phyloP scores from a whole-genome alignment of 2,797 vertebrate species.

The Typhlichthys subterraneus region DNA sequence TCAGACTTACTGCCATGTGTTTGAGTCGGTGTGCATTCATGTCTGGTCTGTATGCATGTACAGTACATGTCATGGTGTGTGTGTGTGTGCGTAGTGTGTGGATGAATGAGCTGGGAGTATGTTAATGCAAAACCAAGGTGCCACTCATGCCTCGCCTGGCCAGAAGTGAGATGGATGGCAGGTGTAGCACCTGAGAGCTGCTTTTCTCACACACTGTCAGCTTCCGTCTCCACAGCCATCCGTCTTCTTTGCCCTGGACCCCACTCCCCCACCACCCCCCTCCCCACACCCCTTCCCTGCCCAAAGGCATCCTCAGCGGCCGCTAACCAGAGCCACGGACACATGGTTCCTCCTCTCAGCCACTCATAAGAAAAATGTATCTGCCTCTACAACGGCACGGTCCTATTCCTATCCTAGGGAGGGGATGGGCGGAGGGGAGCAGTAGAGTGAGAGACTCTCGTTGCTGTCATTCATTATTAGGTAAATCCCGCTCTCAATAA shows the following conservation, averaged over 20 bases:
- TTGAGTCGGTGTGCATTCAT: background rate
- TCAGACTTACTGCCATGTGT: background rate
- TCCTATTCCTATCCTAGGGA: too few relatives aligned
- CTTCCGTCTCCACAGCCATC: conserved; percentile 68
- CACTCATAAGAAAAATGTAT: conserved; percentile 41
- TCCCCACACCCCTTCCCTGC: conserved; percentile 13
- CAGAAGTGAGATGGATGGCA: conserved; percentile 74
- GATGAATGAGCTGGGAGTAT: conserved; percentile 39
- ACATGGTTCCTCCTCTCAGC: conserved; percentile 34
- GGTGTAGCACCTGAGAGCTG: conserved; percentile 73
- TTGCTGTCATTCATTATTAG: conserved; percentile 70
- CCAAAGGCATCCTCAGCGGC: conserved; percentile 49
- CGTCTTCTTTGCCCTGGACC: conserved; percentile 64
- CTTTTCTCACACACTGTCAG: conserved; percentile 74
- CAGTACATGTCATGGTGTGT: background rate
- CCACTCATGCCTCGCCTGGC: conserved; percentile 56
- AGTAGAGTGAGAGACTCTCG: conserved; percentile 40
- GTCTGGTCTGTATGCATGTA: background rate
- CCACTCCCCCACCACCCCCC: conserved; percentile 9
- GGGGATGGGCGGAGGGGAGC: too few relatives aligned
- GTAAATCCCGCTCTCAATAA: conserved; percentile 53
- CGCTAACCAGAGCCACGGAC: conserved; percentile 57
- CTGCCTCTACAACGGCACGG: background rate
- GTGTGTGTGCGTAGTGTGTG: background rate
- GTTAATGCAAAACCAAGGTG: conserved; percentile 49